Conservation (phyloP, 2,113 vertebrate species). For the Pseudolaguvia tuberculata region DNA sequence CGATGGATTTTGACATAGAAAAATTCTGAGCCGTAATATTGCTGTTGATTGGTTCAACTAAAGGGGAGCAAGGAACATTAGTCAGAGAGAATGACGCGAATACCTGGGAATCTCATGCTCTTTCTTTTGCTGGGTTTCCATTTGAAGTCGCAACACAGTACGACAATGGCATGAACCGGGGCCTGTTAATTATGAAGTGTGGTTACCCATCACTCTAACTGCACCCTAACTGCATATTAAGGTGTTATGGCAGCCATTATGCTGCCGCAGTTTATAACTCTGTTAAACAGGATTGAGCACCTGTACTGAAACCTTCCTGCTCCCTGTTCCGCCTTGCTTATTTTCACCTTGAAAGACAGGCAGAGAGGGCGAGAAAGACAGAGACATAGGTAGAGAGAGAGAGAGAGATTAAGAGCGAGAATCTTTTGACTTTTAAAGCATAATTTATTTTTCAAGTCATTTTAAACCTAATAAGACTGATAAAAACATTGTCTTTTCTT, state of each 20-base stretch:
- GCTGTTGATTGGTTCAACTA: constrained; percentile 37
- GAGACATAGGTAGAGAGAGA: not conserved
- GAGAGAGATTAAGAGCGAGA: too few relatives aligned
- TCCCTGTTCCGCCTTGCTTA: constrained; percentile 35
- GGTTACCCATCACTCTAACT: constrained; percentile 57
- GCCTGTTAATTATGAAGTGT: constrained; percentile 56
- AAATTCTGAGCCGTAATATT: constrained; percentile 30
- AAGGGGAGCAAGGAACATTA: constrained; percentile 9
- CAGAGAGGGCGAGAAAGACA: not conserved
- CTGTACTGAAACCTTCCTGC: constrained; percentile 26
- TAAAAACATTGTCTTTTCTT: too few relatives aligned
- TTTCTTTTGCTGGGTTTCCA: constrained; percentile 1
- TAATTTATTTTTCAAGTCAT: too few relatives aligned
- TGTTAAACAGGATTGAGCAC: constrained; percentile 56
- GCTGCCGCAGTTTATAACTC: constrained; percentile 56
- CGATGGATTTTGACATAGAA: constrained; percentile 14
- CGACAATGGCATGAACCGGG: constrained; percentile 35
- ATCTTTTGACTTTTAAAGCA: too few relatives aligned
- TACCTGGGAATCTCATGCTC: constrained; percentile 5
- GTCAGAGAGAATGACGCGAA: constrained; percentile 8
- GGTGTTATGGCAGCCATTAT: constrained; percentile 52
- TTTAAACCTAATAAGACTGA: too few relatives aligned
- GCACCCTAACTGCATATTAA: constrained; percentile 54
- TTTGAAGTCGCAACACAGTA: constrained; percentile 13
- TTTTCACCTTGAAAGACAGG: constrained; percentile 27